Evolutionary conservation across 2,113 vertebrate species (phyloP), one percentile per base, ranked within the genome.

Genomic region (Hippolais icterina): DNA sequence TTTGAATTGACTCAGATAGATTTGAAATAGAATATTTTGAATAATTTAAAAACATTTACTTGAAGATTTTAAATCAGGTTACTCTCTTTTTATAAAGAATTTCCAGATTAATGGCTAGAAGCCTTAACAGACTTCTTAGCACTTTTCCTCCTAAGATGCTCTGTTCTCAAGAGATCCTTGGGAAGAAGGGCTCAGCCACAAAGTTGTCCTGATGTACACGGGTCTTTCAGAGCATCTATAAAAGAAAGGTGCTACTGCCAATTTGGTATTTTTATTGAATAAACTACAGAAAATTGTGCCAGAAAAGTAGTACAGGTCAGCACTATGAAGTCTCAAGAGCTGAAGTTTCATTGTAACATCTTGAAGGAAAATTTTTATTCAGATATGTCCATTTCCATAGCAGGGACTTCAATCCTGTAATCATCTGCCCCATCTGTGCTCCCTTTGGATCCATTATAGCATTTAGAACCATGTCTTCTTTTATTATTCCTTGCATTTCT

Each of bases 401-500:
- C 75, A 70, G 75, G 84, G 87, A 95, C 86, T 93, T 94, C 64
- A 78, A 63, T 56, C 69, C 57, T 94, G 89, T 94, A 94, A 93
- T 92, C 95, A 91, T 84, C 92, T 96, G 80, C 68, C 86, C 77
- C 89, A 90, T 96, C 92, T 95, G 85, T 10, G 6, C 69, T 94
- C 85, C 78, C 78, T 50, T 83, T 4, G 31, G 96, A 93, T 90
- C 96, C 91, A 94, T 96, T 95, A 97, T 18, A 95, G 56, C 89
- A 87, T 94, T 96, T 96, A 92, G 93, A 92, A 82, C 96, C 85
- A 89, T 81, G 92, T 97, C 96, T 96, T 88, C 83, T 97, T 97
- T 97, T 94, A 98, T 96, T 97, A 92, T 74, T 97, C 93, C 92
- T 97, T 97, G 89, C 94, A 94, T 96, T 97, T 97, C 96, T 97